Conservation (phyloP, 1,140 invertebrate species). For the Drosophila sp. region DNA sequence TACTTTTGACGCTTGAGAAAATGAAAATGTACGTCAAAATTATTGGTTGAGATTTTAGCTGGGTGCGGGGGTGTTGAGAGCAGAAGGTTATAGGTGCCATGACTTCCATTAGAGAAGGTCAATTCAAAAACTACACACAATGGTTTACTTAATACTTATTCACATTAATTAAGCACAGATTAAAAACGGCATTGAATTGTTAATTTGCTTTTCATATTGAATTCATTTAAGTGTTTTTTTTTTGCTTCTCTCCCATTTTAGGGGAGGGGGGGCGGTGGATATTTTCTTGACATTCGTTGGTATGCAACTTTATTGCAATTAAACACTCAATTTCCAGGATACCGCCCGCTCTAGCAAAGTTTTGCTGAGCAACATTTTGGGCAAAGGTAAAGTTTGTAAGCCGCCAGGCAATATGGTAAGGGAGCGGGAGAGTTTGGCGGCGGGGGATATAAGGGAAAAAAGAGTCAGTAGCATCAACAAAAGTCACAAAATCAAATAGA, state of each 20-base stretch:
- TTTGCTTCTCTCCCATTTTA: neutral
- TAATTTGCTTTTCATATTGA: neutral
- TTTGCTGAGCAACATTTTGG: slow-evolving; percentile 9
- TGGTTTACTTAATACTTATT: neutral
- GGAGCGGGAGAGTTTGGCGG: neutral
- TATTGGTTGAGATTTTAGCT: slow-evolving; percentile 50
- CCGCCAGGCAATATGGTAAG: slow-evolving; percentile 5
- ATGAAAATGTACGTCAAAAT: slow-evolving; percentile 64
- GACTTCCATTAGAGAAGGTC: neutral
- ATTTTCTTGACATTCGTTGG: slow-evolving; percentile 7
- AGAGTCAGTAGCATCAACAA: slow-evolving; percentile 17
- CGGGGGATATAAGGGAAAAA: slow-evolving; percentile 3
- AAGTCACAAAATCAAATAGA: slow-evolving; percentile 14
- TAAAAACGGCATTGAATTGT: neutral
- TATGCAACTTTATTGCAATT: slow-evolving; percentile 13
- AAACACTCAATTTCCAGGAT: slow-evolving; percentile 11
- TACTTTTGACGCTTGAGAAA: slow-evolving; percentile 74
- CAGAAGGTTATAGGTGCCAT: too few relatives aligned
- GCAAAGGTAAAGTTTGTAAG: slow-evolving; percentile 13
- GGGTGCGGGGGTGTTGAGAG: too few relatives aligned
- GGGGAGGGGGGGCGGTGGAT: slow-evolving; percentile 31
- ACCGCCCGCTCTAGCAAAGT: neutral
- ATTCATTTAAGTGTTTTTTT: neutral
- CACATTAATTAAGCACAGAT: neutral
- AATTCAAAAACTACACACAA: neutral